A percentile compares a stretch with the other conserved stretches of the same genome.
These are phyloP conservation scores for Phoronis australis DNA, from an alignment of 2,888 invertebrate species.

Conservation along the genomic window DNA sequence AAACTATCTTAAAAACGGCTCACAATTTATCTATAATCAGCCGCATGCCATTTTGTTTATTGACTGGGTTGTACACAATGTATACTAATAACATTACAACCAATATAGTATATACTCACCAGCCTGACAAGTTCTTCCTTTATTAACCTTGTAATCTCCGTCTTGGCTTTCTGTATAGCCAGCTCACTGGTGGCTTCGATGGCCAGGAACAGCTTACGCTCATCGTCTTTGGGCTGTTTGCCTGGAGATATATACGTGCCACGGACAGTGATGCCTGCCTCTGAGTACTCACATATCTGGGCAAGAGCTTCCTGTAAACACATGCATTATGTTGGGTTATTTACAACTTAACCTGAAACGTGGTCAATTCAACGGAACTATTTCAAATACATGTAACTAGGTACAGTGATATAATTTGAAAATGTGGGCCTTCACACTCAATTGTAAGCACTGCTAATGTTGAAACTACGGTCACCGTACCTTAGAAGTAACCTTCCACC, in stretches of 20 bases:
- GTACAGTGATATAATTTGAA: too few species aligned
- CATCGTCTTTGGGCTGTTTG: constrained; percentile 65
- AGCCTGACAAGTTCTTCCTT: constrained; percentile 95
- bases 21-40: not conserved
- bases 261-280: constrained; percentile 96
- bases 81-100: too few species aligned
- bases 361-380: too few species aligned
- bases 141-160: constrained; percentile 91
- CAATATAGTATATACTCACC: constrained; percentile 24
- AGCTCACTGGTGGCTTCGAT: constrained; percentile 97
- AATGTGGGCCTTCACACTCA: too few species aligned
- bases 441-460: too few species aligned
- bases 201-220: constrained; percentile 93
- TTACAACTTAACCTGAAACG: too few species aligned
- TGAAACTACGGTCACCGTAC: too few species aligned
- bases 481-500: constrained; percentile 97
- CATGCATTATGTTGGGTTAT: too few species aligned
- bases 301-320: constrained; percentile 81
- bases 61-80: too few species aligned
- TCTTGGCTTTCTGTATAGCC: constrained; percentile 58
- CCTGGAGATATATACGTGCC: constrained; percentile 88
- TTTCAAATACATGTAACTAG: too few species aligned
- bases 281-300: constrained; percentile 97
- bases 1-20: not conserved
- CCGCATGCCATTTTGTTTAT: too few species aligned